Evolutionary conservation across 1,140 invertebrate genomes (phyloP).

Genomic region (Pinna nobilis): DNA sequence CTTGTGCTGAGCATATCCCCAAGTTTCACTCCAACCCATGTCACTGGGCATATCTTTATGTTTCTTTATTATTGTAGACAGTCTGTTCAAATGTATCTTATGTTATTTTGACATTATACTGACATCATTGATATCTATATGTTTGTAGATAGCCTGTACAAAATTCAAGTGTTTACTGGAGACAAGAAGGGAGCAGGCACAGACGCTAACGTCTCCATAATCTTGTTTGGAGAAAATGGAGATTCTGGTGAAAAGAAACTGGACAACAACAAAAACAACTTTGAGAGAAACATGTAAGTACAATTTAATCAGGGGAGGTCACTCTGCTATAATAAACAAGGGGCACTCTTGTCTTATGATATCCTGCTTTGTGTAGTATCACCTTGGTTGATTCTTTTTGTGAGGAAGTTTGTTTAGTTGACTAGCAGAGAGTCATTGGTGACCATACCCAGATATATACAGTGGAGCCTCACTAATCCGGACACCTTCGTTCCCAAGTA

Average conservation of each 20-base stretch:
- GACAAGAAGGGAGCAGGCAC: constrained; percentile 74
- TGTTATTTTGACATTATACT: background rate
- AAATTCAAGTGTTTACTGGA: constrained; percentile 75
- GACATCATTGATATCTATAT: background rate
- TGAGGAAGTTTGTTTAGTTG: too few species aligned
- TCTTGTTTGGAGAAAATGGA: constrained; percentile 76
- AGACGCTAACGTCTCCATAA: constrained; percentile 74
- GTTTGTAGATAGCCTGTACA: constrained; percentile 70
- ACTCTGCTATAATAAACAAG: too few species aligned
- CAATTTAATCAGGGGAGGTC: too few species aligned
- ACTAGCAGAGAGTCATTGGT: too few species aligned
- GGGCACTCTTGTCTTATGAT: too few species aligned
- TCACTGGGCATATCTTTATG: background rate
- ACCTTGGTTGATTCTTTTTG: too few species aligned
- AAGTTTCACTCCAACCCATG: too few species aligned
- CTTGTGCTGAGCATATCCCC: too few species aligned
- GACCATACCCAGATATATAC: too few species aligned
- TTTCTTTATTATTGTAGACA: background rate
- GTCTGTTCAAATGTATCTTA: background rate
- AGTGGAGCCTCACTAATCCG: too few species aligned
- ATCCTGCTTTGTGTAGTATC: too few species aligned
- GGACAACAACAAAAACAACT: constrained; percentile 56
- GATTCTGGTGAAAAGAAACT: constrained; percentile 69
- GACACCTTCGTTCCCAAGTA: too few species aligned
- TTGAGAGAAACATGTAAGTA: constrained; percentile 68